Evolutionary conservation across 2,113 vertebrate species (phyloP).

Genomic region (Pterocles burchelli): DNA sequence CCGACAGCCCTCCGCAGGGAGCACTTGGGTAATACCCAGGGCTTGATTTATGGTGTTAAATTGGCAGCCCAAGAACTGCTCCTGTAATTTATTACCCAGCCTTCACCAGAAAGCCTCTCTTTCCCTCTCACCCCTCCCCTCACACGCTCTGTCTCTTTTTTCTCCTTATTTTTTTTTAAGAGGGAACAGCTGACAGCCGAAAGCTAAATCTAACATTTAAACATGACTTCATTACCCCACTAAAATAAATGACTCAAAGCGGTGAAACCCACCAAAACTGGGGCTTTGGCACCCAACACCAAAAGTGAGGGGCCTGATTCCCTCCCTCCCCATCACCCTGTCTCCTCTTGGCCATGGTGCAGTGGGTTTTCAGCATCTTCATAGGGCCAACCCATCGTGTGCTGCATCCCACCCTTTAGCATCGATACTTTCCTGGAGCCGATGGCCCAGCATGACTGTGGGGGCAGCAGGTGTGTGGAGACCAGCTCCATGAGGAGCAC

Average conservation of each 20-base stretch:
- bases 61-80: constrained; percentile 76
- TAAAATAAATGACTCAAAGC: constrained; percentile 29
- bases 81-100: constrained; percentile 78
- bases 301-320: background rate
- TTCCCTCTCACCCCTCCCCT: constrained; percentile 20
- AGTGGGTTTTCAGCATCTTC: background rate
- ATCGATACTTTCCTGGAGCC: accelerated
- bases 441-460: background rate
- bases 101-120: constrained; percentile 46
- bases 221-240: constrained; percentile 49
- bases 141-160: background rate
- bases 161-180: constrained; percentile 3
- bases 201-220: constrained; percentile 61
- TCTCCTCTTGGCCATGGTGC: background rate
- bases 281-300: background rate
- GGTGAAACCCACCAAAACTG: background rate
- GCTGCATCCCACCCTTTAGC: background rate
- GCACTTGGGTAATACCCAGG: constrained; percentile 75
- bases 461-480: background rate
- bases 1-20: constrained; percentile 27
- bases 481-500: background rate
- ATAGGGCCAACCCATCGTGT: background rate
- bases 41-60: constrained; percentile 81
- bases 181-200: constrained; percentile 46
- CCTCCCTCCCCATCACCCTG: background rate